A percentile compares a stretch with the other conserved stretches of the same genome.
phyloP scores from a whole-genome alignment of 2,797 vertebrate species.

The Coregonus sp. region DNA sequence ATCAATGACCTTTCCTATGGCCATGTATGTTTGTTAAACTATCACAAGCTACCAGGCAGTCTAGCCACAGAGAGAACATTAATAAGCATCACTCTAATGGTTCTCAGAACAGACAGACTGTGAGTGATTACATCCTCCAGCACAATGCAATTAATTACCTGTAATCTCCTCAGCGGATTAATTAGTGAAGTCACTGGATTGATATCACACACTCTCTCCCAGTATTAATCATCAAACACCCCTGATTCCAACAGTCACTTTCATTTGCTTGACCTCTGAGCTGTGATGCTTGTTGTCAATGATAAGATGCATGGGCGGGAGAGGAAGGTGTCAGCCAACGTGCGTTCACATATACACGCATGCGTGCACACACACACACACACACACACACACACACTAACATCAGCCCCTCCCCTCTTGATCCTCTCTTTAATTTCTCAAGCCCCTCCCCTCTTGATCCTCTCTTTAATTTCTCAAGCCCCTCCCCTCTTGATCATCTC shows the following conservation, averaged over 20 bases:
- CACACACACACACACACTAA: neutral
- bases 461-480: neutral
- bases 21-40: neutral
- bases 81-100: slow-evolving; percentile 46
- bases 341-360: neutral
- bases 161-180: slow-evolving; percentile 67
- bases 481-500: neutral
- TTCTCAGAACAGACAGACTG: slow-evolving; percentile 49
- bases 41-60: neutral
- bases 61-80: slow-evolving; percentile 13
- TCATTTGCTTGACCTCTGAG: slow-evolving; percentile 12
- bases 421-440: neutral
- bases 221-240: slow-evolving; percentile 55
- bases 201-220: slow-evolving; percentile 57
- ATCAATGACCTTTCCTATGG: neutral
- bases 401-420: no score
- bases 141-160: slow-evolving; percentile 71
- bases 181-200: slow-evolving; percentile 61
- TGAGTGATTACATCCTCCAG: slow-evolving; percentile 62
- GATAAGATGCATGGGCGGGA: neutral
- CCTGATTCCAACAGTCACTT: slow-evolving; percentile 31
- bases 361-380: neutral
- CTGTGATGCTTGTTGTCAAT: neutral
- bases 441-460: neutral
- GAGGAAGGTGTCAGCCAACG: neutral